Evolutionary conservation across 2,797 vertebrate species (phyloP), one percentile per base, ranked within the genome.

Genomic region (Danio jaintianensis): DNA sequence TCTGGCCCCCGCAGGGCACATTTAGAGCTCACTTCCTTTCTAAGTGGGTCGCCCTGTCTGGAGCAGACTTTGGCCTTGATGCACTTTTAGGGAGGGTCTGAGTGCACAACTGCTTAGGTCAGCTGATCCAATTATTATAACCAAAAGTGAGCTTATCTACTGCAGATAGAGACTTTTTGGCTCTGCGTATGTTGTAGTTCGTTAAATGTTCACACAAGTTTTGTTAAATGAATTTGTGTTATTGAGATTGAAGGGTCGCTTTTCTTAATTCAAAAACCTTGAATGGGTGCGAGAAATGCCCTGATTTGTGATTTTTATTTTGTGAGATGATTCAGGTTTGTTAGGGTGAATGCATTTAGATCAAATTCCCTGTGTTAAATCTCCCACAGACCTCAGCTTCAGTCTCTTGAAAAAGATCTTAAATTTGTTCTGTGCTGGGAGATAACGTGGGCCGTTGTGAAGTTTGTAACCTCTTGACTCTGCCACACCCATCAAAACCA

Each of bases 41-140:
- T 70, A 91, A 92, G 79, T 92, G 88, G 90, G 91, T 93, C 88
- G 78, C 78, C 66, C 71, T 88, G 91, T 92, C 89, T 92, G 87
- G 79, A 71, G 76, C 79, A 52, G 67, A 87, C 71, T 83, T 68
- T 38, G 55, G 45, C 52, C 36, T 56, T 75, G 74, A 48, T 73
- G 75, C 48, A 86, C 62, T 68, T 42, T 79, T 79, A 29, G 67
- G 36, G 48, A 42, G 55, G 59, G 78, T 73, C 58, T 64, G 59
- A n/a, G 11, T 55, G 20, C 42, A 52, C 22, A 79, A 47, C 53
- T 69, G 45, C 50, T 56, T 43, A 9, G 42, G 50, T 56, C 40
- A 63, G 55, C 18, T 47, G 40, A 67, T 56, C 20, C 4, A 76
- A 2, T 58, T 48, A 59, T 68, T 47, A 15, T 38, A 20, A 67